Percentiles rank a stretch among this genome's conserved stretches.
Evolutionary conservation across 1,140 invertebrate genomes (phyloP).

Genomic region (Aphelinus certus): DNA sequence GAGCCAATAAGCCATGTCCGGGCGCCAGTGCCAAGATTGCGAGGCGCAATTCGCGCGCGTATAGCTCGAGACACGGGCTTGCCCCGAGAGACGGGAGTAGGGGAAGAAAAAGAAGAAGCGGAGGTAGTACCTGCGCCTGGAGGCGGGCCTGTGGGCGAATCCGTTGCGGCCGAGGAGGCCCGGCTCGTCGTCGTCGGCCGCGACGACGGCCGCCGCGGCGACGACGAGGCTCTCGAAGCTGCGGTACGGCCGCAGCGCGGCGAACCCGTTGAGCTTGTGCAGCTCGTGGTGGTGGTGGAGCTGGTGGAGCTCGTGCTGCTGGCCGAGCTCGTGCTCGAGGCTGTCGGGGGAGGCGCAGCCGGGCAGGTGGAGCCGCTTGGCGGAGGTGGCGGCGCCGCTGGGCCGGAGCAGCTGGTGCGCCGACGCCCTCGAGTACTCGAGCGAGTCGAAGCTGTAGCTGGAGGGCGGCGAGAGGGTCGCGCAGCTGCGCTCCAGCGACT

Average conservation of each 20-base stretch:
- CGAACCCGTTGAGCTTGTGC: conserved; percentile 53
- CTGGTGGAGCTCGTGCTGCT: too few relatives aligned
- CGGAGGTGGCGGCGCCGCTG: neutral
- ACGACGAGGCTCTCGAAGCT: conserved; percentile 57
- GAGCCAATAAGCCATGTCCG: too few relatives aligned
- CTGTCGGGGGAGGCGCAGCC: too few relatives aligned
- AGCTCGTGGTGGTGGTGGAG: conserved; percentile 48
- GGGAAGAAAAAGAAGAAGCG: conserved; percentile 48
- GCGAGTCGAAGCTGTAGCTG: conserved; percentile 68
- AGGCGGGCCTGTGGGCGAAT: neutral
- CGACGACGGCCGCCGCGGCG: conserved; percentile 36
- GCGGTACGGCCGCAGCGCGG: conserved; percentile 58
- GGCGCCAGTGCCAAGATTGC: too few relatives aligned
- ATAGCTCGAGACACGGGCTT: too few relatives aligned
- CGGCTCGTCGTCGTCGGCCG: conserved; percentile 19
- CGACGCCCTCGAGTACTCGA: conserved; percentile 53
- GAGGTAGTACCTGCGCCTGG: conserved; percentile 25
- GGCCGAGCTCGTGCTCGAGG: too few relatives aligned
- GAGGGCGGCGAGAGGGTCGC: conserved; percentile 65
- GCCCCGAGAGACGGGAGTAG: too few relatives aligned
- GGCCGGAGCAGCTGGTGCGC: too few relatives aligned
- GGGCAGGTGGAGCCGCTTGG: too few relatives aligned
- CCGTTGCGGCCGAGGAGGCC: neutral
- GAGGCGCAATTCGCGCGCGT: too few relatives aligned
- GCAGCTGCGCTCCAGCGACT: conserved; percentile 78